phyloP scores from a whole-genome alignment of 2,113 vertebrate species.

The Colinus virginianus region DNA sequence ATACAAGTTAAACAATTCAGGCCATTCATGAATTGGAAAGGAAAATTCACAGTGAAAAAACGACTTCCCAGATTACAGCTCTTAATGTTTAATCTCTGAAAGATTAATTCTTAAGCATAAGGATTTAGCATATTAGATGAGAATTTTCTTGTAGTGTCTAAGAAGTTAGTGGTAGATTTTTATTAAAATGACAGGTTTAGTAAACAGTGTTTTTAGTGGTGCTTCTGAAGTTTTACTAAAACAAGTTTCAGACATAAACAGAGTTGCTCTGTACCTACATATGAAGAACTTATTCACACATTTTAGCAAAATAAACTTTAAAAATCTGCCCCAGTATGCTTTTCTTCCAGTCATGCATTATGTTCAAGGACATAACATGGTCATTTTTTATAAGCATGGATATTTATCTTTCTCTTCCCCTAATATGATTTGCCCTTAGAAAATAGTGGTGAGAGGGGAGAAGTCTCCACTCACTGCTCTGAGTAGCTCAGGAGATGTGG shows the following conservation, averaged over 20 bases:
- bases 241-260: background rate
- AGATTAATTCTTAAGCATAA: background rate
- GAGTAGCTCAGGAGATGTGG: background rate
- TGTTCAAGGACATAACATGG: background rate
- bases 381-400: background rate
- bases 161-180: background rate
- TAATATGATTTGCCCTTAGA: background rate
- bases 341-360: background rate
- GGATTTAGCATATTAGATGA: background rate
- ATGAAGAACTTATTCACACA: rapidly evolving
- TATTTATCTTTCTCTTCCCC: background rate
- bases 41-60: slow-evolving; percentile 39
- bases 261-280: background rate
- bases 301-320: background rate
- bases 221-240: background rate
- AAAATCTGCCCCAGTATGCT: background rate
- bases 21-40: background rate
- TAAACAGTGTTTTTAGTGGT: background rate
- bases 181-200: background rate
- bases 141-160: background rate
- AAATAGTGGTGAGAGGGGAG: background rate
- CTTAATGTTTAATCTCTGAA: background rate
- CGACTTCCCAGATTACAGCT: background rate
- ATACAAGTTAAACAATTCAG: slow-evolving; percentile 3
- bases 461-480: background rate